phyloP scores from a whole-genome alignment of 2,888 invertebrate species.

The Drosophila lutescens region DNA sequence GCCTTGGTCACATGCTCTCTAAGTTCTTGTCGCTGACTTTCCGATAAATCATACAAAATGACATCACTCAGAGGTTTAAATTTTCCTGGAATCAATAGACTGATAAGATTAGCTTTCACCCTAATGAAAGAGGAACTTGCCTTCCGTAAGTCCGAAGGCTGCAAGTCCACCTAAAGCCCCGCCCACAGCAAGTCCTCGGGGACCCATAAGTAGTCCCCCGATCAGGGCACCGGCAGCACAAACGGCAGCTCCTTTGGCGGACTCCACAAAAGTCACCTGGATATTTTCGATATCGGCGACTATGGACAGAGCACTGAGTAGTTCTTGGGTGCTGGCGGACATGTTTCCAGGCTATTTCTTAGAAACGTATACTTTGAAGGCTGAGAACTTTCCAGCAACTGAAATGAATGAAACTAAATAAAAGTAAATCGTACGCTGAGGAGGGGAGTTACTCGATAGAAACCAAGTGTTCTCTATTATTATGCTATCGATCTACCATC shows the following conservation, averaged over 20 bases:
- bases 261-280: conserved; percentile 10
- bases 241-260: conserved; percentile 26
- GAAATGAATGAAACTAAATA: neutral
- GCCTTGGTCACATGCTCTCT: conserved; percentile 14
- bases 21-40: conserved; percentile 10
- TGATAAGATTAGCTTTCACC: neutral
- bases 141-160: conserved; percentile 11
- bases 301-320: conserved; percentile 5
- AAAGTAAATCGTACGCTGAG: neutral
- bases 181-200: neutral
- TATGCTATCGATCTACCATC: too few species aligned
- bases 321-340: neutral
- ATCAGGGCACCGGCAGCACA: conserved; percentile 7
- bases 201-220: neutral
- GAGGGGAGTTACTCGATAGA: conserved; percentile 5
- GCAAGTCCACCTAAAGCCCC: neutral
- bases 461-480: neutral
- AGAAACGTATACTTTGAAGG: neutral
- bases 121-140: neutral
- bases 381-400: conserved; percentile 3
- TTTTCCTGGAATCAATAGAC: neutral
- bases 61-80: neutral
- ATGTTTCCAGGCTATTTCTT: neutral
- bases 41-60: conserved; percentile 16
- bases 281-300: conserved; percentile 7